These are phyloP conservation scores for Myotis yumanensis DNA, from an alignment of 2,113 vertebrate genomes.

Conservation along the genomic window DNA sequence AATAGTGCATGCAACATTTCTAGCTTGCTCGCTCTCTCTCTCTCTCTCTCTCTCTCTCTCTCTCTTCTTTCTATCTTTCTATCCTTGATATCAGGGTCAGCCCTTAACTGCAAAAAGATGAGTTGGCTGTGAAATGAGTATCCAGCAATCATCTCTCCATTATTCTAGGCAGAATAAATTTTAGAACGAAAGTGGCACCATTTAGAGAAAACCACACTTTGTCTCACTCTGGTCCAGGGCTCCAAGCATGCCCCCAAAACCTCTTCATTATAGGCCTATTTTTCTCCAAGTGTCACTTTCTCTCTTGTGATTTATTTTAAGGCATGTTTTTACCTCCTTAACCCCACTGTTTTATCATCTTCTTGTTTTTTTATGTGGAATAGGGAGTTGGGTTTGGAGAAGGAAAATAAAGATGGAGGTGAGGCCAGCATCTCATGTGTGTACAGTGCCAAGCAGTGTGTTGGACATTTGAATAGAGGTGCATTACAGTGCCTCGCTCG, in stretches of 20 bases:
- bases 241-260: not conserved
- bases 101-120: not conserved
- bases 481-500: not conserved
- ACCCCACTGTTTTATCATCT: not conserved
- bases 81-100: not conserved
- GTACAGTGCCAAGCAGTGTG: not conserved
- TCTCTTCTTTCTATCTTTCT: conserved; percentile 15
- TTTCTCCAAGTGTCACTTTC: conserved; percentile 18
- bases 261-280: conserved; percentile 38
- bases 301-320: conserved; percentile 38
- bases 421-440: not conserved
- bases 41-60: too few species aligned
- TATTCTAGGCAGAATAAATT: conserved; percentile 27
- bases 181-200: not conserved
- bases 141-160: conserved; percentile 57
- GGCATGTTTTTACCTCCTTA: conserved; percentile 9
- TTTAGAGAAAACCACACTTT: conserved; percentile 36
- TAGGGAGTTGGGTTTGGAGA: not conserved
- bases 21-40: not conserved
- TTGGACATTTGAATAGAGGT: not conserved
- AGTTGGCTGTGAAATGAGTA: conserved; percentile 1
- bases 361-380: conserved; percentile 24
- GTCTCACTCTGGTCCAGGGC: not conserved
- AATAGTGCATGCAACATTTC: not conserved
- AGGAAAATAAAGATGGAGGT: not conserved